Percentiles rank a stretch among this genome's conserved stretches.
Evolutionary conservation across 2,113 vertebrate species (phyloP).

Genomic region (Dasypus novemcinctus): DNA sequence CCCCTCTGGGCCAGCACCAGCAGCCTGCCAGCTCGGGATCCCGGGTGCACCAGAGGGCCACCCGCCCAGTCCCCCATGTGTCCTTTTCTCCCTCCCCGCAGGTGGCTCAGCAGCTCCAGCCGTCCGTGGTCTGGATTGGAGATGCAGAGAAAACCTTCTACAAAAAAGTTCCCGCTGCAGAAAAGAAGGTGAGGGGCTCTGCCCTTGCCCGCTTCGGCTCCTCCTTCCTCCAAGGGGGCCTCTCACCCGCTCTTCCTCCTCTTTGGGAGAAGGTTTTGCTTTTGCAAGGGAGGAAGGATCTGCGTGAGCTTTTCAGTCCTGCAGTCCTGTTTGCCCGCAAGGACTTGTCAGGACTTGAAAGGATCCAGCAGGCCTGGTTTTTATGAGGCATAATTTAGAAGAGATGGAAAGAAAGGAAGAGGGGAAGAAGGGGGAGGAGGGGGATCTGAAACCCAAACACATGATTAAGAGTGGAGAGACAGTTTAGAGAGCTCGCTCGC

Average conservation of each 20-base stretch:
- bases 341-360: background rate
- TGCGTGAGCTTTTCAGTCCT: background rate
- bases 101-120: constrained; percentile 90
- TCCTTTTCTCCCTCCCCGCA: constrained; percentile 56
- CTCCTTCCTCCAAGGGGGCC: rapidly evolving
- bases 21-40: rapidly evolving
- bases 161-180: constrained; percentile 80
- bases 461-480: background rate
- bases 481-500: background rate
- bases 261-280: background rate
- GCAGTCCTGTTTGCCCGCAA: background rate
- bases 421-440: background rate
- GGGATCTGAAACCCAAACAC: background rate
- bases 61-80: rapidly evolving
- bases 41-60: rapidly evolving
- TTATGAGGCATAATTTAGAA: constrained; percentile 25
- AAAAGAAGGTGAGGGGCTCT: constrained; percentile 81
- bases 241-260: rapidly evolving
- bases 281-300: background rate
- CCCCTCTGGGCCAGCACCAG: rapidly evolving
- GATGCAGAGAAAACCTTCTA: constrained; percentile 89
- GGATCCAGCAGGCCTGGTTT: background rate
- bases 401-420: background rate
- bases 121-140: constrained; percentile 90
- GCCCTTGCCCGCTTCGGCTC: background rate